Base-by-base conservation (phyloP, 2,797 vertebrate genomes). In the Anabacerthia variegaticeps region DNA sequence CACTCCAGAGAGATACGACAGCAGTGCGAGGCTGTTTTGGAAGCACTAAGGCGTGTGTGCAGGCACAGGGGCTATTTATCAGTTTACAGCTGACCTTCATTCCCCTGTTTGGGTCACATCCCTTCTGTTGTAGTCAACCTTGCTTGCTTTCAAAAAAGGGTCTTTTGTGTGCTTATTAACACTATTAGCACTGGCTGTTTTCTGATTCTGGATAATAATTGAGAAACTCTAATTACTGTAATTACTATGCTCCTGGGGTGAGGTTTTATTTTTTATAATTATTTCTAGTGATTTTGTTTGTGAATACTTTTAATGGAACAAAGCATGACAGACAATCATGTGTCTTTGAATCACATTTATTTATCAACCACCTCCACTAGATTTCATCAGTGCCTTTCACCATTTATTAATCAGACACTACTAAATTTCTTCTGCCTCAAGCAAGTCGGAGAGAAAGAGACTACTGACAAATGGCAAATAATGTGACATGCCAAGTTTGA, bases 221-320 rank as follows among this genome's bases (percentile, higher is more conserved):
- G 92, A 30, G 20, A 56, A 94, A 90, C 85, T 86, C 82, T 94
- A 95, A 96, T 97, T 94, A 96, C 92, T 85, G 63, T 82, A 96
- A 96, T 93, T 96, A 95, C 54, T 39, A 67, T 39, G 88, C 71
- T 93, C 80, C 82, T 79, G 71, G 71, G 89, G 77, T 92, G 66
- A 91, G 76, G 56, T 76, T 96, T 90, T 93, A 67, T 84, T 93
- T 97, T 95, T 93, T 86, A 27, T 85, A 76, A 91, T 89, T 79
- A 88, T 92, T 93, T 88, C 69, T 58, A 74, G 56, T 41, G 19
- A 55, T 91, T 92, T 89, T 92, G 41, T 86, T 93, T 21, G 63
- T 89, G 91, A 92, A 93, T 71, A 88, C 74, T 90, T 92, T 61
- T 66, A 34, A 66, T 46, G 44, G 18, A 66, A 65, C 23, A 96